Percentiles rank a stretch among this genome's conserved stretches.
Evolutionary conservation across 2,888 invertebrate species (phyloP).

Genomic region (Mechanitis mazaeus): DNA sequence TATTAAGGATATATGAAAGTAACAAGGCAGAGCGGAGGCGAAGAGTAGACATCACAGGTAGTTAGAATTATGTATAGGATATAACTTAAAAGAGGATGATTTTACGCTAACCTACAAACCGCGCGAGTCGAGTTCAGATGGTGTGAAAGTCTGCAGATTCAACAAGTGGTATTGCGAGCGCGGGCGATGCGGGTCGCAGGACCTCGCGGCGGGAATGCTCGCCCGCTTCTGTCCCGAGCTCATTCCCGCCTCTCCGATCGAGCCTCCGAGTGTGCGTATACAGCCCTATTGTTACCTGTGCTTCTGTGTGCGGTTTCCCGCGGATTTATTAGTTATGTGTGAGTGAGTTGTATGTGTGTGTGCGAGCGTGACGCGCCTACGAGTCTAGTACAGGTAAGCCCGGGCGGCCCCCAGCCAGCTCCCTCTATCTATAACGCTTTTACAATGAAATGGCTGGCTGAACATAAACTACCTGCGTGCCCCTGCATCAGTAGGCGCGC

Average conservation of each 20-base stretch:
- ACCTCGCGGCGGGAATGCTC: conserved; percentile 68
- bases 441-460: conserved; percentile 64
- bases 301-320: conserved; percentile 25
- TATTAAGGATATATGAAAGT: conserved; percentile 39
- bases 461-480: conserved; percentile 60
- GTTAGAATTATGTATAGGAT: conserved; percentile 30
- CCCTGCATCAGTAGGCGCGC: conserved; percentile 51
- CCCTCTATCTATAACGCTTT: conserved; percentile 58
- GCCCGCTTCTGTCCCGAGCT: conserved; percentile 66
- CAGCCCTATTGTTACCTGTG: conserved; percentile 37
- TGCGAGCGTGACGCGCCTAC: conserved; percentile 60
- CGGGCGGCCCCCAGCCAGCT: conserved; percentile 63
- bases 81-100: conserved; percentile 27
- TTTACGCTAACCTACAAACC: conserved; percentile 27
- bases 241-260: conserved; percentile 36
- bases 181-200: conserved; percentile 56
- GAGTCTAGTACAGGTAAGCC: conserved; percentile 67
- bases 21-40: conserved; percentile 54
- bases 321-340: conserved; percentile 20
- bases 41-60: conserved; percentile 67
- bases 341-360: conserved; percentile 37
- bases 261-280: conserved; percentile 32
- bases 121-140: conserved; percentile 53
- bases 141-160: conserved; percentile 57
- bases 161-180: conserved; percentile 67